These are phyloP conservation scores for Portunus trituberculatus DNA, from an alignment of 1,140 invertebrate species.

Conservation along the genomic window DNA sequence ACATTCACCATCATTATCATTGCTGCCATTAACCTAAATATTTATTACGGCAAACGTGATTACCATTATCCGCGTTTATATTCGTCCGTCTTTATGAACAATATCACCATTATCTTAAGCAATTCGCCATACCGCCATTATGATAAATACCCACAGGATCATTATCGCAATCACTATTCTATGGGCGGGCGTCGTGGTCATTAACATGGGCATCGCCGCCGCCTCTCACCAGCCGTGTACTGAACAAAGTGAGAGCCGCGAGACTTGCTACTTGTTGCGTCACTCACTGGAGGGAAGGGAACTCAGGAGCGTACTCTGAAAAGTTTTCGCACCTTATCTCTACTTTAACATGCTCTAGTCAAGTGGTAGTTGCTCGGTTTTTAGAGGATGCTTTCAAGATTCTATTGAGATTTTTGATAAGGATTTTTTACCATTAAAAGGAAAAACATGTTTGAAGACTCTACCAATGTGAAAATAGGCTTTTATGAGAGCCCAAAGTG, in stretches of 20 bases:
- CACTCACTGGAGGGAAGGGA: neutral
- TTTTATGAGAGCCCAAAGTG: too few species aligned
- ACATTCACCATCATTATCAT: too few species aligned
- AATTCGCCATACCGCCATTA: too few species aligned
- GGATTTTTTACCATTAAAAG: too few species aligned
- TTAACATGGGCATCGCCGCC: conserved; percentile 8
- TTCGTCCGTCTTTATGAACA: neutral
- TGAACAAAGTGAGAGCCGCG: neutral
- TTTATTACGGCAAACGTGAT: neutral
- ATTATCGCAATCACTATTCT: neutral
- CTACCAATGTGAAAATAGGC: too few species aligned
- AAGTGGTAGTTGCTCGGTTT: too few species aligned
- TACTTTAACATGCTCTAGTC: too few species aligned
- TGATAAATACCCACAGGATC: neutral
- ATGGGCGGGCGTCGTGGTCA: neutral
- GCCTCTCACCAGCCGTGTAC: neutral
- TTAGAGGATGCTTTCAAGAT: too few species aligned
- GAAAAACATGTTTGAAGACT: too few species aligned
- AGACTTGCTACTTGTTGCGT: neutral
- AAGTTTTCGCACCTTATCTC: too few species aligned
- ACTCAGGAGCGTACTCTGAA: too few species aligned
- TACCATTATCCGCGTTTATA: neutral
- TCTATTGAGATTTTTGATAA: too few species aligned
- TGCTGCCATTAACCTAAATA: neutral
- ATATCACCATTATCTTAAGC: neutral